These are phyloP conservation scores for Cydia strobilella DNA, from an alignment of 1,140 invertebrate species.

Conservation along the genomic window DNA sequence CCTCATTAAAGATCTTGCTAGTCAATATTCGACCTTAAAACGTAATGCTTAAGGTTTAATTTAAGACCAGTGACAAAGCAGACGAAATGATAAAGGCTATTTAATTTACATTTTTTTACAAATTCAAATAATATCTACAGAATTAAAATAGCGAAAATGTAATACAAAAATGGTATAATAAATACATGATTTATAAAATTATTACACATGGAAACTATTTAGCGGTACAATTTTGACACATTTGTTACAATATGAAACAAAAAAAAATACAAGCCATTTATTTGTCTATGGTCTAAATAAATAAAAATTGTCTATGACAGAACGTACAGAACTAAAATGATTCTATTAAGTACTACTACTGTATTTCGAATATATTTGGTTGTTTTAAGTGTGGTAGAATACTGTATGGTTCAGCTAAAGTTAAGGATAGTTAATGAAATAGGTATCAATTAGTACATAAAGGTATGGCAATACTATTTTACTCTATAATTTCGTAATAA, in stretches of 20 bases:
- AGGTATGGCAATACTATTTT: no score
- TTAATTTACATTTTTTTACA: background rate
- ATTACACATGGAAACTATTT: background rate
- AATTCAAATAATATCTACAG: background rate
- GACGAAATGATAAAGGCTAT: background rate
- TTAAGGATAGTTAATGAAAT: background rate
- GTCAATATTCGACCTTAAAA: background rate
- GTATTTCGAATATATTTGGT: background rate
- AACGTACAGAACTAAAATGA: background rate
- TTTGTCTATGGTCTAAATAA: background rate
- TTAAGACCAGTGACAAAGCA: background rate
- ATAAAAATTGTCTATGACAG: background rate
- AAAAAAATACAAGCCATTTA: background rate
- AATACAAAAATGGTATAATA: background rate
- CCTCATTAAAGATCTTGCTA: background rate
- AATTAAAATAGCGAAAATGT: background rate
- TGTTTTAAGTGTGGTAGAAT: background rate
- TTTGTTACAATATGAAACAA: background rate
- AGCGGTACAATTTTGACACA: background rate
- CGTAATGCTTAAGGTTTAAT: background rate
- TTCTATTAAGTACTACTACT: background rate
- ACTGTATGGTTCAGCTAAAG: background rate
- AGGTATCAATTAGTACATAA: no score
- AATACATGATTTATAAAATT: background rate
- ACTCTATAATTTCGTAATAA: no score